Evolutionary conservation across 2,797 vertebrate species (phyloP).

Genomic region (Eremophila alpestris): DNA sequence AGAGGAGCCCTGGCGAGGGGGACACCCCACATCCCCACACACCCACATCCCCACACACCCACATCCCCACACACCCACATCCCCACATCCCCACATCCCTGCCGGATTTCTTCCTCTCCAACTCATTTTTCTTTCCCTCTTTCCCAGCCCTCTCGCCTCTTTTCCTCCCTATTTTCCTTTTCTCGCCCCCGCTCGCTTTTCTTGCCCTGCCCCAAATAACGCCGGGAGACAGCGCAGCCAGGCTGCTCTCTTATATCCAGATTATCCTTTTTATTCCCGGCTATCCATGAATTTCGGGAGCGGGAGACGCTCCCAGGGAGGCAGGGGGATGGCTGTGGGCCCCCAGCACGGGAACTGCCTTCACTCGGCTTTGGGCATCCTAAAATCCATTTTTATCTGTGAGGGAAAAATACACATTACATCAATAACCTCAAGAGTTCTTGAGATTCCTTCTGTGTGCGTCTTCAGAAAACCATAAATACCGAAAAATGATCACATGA

Average conservation of each 20-base stretch:
- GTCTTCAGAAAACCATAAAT: not conserved
- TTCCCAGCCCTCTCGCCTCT: not conserved
- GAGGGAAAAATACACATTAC: rapidly evolving
- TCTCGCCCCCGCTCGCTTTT: not conserved
- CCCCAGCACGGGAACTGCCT: rapidly evolving
- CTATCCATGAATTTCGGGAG: not conserved
- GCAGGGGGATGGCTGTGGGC: rapidly evolving
- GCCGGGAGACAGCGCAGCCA: not conserved
- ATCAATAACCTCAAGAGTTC: not conserved
- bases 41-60: not conserved
- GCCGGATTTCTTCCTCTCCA: not conserved
- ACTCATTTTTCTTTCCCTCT: not conserved
- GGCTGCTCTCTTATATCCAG: rapidly evolving
- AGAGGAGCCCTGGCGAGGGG: not conserved
- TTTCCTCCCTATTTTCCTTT: not conserved
- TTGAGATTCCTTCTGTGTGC: too few relatives aligned
- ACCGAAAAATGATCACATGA: rapidly evolving
- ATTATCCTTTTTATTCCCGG: not conserved
- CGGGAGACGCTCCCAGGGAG: rapidly evolving
- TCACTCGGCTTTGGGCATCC: not conserved
- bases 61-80: not conserved
- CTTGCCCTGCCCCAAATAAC: not conserved
- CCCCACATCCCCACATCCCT: not conserved
- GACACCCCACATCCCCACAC: not conserved
- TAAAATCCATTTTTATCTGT: not conserved